Evolutionary conservation across 2,888 invertebrate genomes (phyloP).

Genomic region (Eucriotettix oculatus): DNA sequence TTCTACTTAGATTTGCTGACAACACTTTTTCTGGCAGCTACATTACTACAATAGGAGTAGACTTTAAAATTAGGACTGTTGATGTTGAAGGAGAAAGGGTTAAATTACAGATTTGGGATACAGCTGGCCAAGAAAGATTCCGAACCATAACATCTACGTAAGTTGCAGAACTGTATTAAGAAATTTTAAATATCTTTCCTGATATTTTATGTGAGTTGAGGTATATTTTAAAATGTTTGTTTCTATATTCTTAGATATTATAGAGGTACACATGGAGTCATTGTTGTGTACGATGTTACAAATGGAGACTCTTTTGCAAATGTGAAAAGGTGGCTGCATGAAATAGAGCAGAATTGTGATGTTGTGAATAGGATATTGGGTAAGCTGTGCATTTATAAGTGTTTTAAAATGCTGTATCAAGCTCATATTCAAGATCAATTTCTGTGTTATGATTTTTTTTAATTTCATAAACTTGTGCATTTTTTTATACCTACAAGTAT

Average conservation of each 20-base stretch:
- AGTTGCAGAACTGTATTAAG: slow-evolving; percentile 15
- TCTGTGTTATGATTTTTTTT: too few relatives aligned
- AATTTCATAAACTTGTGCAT: too few relatives aligned
- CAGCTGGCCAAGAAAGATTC: slow-evolving; percentile 93
- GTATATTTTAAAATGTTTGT: slow-evolving; percentile 1
- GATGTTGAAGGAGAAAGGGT: slow-evolving; percentile 79
- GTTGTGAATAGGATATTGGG: slow-evolving; percentile 92
- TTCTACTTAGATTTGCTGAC: slow-evolving; percentile 91
- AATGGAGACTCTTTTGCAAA: slow-evolving; percentile 98
- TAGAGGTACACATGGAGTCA: slow-evolving; percentile 97
- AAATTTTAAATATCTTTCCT: background rate
- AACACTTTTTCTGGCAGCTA: slow-evolving; percentile 96
- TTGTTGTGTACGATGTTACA: slow-evolving; percentile 98
- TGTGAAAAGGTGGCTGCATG: slow-evolving; percentile 96
- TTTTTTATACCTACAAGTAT: too few relatives aligned
- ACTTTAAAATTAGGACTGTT: slow-evolving; percentile 97
- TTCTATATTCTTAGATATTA: slow-evolving; percentile 50
- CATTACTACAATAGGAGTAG: slow-evolving; percentile 98
- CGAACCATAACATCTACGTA: slow-evolving; percentile 96
- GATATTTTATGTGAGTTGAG: background rate
- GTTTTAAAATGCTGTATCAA: background rate
- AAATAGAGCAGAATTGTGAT: slow-evolving; percentile 99
- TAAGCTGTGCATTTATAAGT: background rate
- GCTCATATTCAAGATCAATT: background rate
- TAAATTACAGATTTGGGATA: slow-evolving; percentile 96